Evolutionary conservation across 1,140 invertebrate species (phyloP).

Genomic region (Aricia agestis): DNA sequence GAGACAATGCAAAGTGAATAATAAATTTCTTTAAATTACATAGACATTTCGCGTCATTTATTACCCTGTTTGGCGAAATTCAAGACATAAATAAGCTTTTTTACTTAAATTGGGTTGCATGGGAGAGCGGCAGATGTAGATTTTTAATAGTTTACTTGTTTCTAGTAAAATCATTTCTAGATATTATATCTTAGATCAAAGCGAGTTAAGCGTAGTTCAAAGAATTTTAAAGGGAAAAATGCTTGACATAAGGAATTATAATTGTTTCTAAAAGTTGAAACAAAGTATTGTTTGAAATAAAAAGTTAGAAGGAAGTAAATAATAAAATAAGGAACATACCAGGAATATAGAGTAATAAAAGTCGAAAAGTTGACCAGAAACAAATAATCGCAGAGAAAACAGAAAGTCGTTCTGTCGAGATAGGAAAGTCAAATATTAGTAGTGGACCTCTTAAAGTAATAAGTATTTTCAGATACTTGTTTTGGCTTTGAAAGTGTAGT

Average conservation of each 20-base stretch:
- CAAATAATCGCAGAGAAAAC: not conserved
- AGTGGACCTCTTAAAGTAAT: not conserved
- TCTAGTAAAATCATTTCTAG: too few species aligned
- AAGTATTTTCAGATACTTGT: not conserved
- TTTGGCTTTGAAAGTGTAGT: too few species aligned
- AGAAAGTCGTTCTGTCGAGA: not conserved
- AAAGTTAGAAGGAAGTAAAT: not conserved
- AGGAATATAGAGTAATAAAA: not conserved
- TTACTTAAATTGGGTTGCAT: not conserved
- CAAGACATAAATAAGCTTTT: not conserved
- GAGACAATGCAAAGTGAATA: conserved; percentile 9
- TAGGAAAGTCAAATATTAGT: not conserved
- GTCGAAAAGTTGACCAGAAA: not conserved
- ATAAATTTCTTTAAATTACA: conserved; percentile 12
- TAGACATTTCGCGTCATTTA: conserved; percentile 9
- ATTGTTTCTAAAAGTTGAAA: too few species aligned
- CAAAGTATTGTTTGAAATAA: not conserved
- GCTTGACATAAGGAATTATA: too few species aligned
- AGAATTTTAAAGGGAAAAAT: too few species aligned
- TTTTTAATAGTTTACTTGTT: too few species aligned
- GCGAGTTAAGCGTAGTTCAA: too few species aligned
- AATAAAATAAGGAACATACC: not conserved
- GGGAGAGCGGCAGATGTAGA: too few species aligned
- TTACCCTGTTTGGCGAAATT: not conserved
- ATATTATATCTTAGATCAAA: too few species aligned